phyloP scores from a whole-genome alignment of 1,140 invertebrate genomes.

The Melitaea cinxia region DNA sequence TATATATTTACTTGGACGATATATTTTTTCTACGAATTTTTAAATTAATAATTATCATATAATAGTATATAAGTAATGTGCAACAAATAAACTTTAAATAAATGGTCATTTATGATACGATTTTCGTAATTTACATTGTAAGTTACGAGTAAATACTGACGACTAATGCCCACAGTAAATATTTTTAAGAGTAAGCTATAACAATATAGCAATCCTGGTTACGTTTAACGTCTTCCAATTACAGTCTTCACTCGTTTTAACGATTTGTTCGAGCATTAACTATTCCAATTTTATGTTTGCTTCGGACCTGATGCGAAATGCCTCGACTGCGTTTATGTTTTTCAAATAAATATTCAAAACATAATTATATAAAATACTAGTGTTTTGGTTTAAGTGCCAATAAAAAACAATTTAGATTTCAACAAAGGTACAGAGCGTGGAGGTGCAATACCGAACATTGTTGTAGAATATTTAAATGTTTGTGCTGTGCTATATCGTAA shows the following conservation, averaged over 20 bases:
- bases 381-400: slow-evolving; percentile 38
- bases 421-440: slow-evolving; percentile 14
- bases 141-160: slow-evolving; percentile 65
- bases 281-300: slow-evolving; percentile 78
- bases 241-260: slow-evolving; percentile 74
- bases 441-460: slow-evolving; percentile 3
- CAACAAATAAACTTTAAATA: neutral
- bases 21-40: too few relatives aligned
- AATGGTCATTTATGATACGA: neutral
- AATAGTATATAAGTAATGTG: too few relatives aligned
- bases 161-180: slow-evolving; percentile 74
- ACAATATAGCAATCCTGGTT: slow-evolving; percentile 69
- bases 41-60: too few relatives aligned
- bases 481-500: neutral
- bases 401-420: slow-evolving; percentile 41
- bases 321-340: slow-evolving; percentile 51
- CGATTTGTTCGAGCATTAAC: slow-evolving; percentile 74
- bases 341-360: slow-evolving; percentile 55
- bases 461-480: neutral
- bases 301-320: slow-evolving; percentile 61
- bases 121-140: slow-evolving; percentile 59
- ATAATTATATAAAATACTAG: slow-evolving; percentile 52
- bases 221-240: slow-evolving; percentile 79
- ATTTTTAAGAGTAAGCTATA: slow-evolving; percentile 75
- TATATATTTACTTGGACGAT: too few relatives aligned